Conservation (phyloP, 2,888 invertebrate genomes). For the Odontomyia ornata region DNA sequence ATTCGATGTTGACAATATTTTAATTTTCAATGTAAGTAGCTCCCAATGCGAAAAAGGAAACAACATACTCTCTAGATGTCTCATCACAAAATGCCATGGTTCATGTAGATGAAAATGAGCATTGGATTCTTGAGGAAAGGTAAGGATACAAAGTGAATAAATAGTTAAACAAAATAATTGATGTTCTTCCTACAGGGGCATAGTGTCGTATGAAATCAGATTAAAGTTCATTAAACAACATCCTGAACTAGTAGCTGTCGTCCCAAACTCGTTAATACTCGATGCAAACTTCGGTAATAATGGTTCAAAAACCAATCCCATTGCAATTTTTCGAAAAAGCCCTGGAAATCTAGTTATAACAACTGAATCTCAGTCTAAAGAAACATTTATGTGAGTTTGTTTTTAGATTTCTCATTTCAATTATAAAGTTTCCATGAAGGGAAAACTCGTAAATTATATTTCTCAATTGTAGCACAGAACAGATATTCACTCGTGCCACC, state of each 20-base stretch:
- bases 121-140: slow-evolving; percentile 69
- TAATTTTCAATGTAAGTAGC: no score
- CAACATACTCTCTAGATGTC: neutral
- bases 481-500: slow-evolving; percentile 79
- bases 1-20: no score
- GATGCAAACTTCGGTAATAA: slow-evolving; percentile 61
- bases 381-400: slow-evolving; percentile 60
- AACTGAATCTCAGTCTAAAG: slow-evolving; percentile 68
- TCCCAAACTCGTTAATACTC: slow-evolving; percentile 65
- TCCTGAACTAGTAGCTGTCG: slow-evolving; percentile 69
- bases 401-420: neutral
- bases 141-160: slow-evolving; percentile 60
- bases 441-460: neutral
- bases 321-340: slow-evolving; percentile 70
- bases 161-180: neutral
- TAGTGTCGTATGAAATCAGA: slow-evolving; percentile 59
- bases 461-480: slow-evolving; percentile 74
- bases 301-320: slow-evolving; percentile 57
- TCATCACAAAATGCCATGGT: slow-evolving; percentile 70
- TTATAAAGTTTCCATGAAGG: no score
- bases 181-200: slow-evolving; percentile 50
- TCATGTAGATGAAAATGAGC: slow-evolving; percentile 67
- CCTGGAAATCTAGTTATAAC: slow-evolving; percentile 76
- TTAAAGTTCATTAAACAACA: slow-evolving; percentile 72
- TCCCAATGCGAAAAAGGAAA: slow-evolving; percentile 55